phyloP scores from a whole-genome alignment of 2,113 vertebrate genomes.

The Oxyura jamaicensis region DNA sequence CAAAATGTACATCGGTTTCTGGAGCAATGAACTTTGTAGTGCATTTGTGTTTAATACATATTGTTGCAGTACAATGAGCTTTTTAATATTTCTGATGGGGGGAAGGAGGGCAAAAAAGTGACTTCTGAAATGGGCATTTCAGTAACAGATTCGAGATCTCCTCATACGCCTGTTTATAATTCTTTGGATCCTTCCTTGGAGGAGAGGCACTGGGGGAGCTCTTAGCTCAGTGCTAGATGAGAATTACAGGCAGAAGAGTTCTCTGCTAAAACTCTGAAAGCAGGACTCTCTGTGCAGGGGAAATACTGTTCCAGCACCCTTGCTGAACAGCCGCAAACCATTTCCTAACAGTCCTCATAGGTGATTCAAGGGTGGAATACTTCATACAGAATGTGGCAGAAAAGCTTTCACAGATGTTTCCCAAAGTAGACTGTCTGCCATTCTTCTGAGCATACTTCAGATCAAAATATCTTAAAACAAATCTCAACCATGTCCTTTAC shows the following conservation, averaged over 20 bases:
- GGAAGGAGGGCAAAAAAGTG: neutral
- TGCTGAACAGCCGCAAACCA: neutral
- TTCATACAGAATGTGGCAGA: neutral
- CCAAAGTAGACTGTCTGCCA: neutral
- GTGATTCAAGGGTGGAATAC: neutral
- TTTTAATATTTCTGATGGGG: neutral
- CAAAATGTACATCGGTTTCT: neutral
- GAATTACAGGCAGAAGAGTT: neutral
- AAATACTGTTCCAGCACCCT: neutral
- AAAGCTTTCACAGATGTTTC: neutral
- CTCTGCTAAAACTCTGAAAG: neutral
- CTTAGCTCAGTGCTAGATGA: neutral
- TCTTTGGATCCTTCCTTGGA: neutral
- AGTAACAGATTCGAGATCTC: neutral
- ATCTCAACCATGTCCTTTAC: neutral
- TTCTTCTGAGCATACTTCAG: neutral
- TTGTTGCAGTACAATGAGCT: neutral
- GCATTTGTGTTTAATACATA: neutral
- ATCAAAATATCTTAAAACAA: neutral
- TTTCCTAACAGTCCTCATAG: neutral
- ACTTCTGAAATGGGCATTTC: neutral
- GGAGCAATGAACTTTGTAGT: neutral
- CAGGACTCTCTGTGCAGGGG: neutral
- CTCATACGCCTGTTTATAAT: fast-evolving
- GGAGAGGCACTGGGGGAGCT: neutral